These are phyloP conservation scores for Tragelaphus imberbis DNA, from an alignment of 2,113 vertebrate species.

Conservation along the genomic window DNA sequence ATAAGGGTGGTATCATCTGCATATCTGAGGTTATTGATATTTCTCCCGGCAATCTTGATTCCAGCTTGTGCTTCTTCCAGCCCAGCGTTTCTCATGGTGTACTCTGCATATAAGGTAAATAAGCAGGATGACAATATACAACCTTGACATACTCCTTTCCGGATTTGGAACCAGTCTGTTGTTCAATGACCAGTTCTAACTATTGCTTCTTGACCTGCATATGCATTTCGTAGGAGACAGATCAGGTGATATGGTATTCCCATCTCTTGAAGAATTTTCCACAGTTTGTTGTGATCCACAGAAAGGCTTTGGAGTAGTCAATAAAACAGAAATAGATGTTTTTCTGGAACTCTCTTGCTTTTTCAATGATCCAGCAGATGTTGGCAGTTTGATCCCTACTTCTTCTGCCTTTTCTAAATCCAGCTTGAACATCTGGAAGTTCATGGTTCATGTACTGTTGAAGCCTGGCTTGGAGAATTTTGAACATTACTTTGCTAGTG, in stretches of 20 bases:
- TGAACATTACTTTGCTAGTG: neutral
- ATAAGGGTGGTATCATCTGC: neutral
- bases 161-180: neutral
- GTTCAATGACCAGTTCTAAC: neutral
- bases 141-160: neutral
- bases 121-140: neutral
- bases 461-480: neutral
- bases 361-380: fast-evolving
- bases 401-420: neutral
- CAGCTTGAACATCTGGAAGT: neutral
- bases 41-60: neutral
- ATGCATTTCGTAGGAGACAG: neutral
- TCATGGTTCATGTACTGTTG: neutral
- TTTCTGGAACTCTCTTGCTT: neutral
- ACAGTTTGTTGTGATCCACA: neutral
- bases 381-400: neutral
- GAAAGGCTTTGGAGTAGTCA: neutral
- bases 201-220: neutral
- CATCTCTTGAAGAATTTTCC: neutral
- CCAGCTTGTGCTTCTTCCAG: neutral
- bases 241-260: neutral
- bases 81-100: fast-evolving
- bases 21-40: neutral
- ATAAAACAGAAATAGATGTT: neutral
- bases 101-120: neutral